These are phyloP conservation scores for Drosophila melanosoma DNA, from an alignment of 2,888 invertebrate genomes.

Conservation along the genomic window DNA sequence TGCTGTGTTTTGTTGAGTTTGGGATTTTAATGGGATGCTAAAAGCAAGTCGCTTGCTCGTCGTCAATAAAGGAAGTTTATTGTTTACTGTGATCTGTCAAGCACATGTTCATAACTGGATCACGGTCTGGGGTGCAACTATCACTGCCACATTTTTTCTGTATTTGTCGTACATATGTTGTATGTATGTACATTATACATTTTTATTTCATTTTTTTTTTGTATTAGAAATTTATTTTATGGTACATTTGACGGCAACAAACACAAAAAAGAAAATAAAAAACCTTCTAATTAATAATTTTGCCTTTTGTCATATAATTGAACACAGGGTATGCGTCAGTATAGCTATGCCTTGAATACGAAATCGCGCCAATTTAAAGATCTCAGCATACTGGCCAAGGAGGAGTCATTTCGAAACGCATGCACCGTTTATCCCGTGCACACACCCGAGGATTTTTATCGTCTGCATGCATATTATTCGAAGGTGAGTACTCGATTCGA, in stretches of 20 bases:
- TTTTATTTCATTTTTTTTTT: neutral
- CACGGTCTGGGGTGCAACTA: neutral
- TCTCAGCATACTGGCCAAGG: conserved; percentile 84
- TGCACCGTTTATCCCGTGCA: conserved; percentile 89
- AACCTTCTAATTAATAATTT: neutral
- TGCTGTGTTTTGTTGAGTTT: neutral
- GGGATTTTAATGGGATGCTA: conserved; percentile 38
- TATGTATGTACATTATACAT: neutral
- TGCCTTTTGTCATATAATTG: neutral
- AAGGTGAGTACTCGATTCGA: conserved; percentile 85
- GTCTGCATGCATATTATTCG: conserved; percentile 90
- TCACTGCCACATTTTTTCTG: neutral
- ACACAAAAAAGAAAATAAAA: neutral
- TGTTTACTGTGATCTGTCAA: conserved; percentile 38
- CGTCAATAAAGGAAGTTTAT: conserved; percentile 50
- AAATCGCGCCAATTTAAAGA: conserved; percentile 83
- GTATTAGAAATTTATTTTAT: conserved; percentile 31
- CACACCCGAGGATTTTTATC: conserved; percentile 88
- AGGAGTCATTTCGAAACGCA: conserved; percentile 86
- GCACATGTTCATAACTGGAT: conserved; percentile 39
- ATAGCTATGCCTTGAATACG: conserved; percentile 77
- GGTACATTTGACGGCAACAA: conserved; percentile 31
- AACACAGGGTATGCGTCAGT: conserved; percentile 80
- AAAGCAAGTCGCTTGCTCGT: conserved; percentile 19
- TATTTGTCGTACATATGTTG: neutral